Base-by-base conservation (phyloP, 2,113 vertebrate genomes). In the Festucalex cinctus region DNA sequence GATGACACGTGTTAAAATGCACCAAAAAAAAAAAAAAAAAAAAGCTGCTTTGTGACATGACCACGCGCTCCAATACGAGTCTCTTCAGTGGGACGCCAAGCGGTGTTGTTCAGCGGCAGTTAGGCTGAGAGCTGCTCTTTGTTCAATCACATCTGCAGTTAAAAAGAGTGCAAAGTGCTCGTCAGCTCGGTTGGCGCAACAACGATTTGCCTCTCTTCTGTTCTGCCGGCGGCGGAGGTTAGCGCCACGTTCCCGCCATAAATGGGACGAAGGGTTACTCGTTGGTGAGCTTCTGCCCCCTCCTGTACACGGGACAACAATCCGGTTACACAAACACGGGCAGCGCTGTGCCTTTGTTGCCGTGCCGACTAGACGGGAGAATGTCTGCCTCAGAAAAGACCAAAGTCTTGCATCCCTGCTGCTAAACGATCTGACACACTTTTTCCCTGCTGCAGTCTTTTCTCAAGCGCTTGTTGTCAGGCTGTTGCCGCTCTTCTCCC, bases 341-440 rank as follows among this genome's bases (percentile, higher is more conserved):
- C 57, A 10, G 79, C 66, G 85, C 76, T 63, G 75, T 73, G 75
- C 73, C 78, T 87, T 88, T 89, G 87, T 90, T 88, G 86, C 84
- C 69, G 76, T 86, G 88, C 85, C 86, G 84, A 88, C 82, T 80
- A 79, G 82, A 84, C 87, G 87, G 80, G 84, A 83, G 88, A 66
- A 68, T 84, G 86, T 88, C 79, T 87, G 86, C 79, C 85, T 83
- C 83, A 76, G 67, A 82, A 86, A 85, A 88, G 81, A 79, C 57
- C 56, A 71, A 57, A 83, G 83, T 84, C 57, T 68, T 73, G 75
- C 83, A 84, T 88, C 86, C 84, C 90, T 61, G 83, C 85, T 84
- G 86, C 70, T 85, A 86, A 89, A 90, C 80, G 84, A 89, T 90
- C 85, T 88, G 89, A 88, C 89, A 90, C 83, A 85, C 86, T 84